A percentile compares a stretch with the other conserved stretches of the same genome.
These are phyloP conservation scores for Anguilla obscura DNA, from an alignment of 2,797 vertebrate species.

Conservation along the genomic window DNA sequence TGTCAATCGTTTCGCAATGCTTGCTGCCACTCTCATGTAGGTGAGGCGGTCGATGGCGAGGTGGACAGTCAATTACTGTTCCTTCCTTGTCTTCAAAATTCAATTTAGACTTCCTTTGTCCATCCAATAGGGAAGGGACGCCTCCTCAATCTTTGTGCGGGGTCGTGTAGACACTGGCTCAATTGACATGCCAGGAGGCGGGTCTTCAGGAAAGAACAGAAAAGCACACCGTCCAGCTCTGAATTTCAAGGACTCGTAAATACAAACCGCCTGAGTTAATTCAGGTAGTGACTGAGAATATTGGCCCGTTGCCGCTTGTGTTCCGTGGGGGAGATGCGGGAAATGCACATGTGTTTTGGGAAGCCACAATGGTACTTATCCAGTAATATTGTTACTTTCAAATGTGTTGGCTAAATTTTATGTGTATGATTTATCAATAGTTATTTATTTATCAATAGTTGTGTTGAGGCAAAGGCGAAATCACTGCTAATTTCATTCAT, in stretches of 20 bases:
- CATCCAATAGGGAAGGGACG: background rate
- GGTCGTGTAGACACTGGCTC: background rate
- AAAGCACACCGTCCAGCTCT: constrained; percentile 27
- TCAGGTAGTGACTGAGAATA: background rate
- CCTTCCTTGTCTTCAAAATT: background rate
- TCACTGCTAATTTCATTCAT: background rate
- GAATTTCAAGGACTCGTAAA: constrained; percentile 31
- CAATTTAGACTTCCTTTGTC: background rate
- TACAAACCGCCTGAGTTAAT: background rate
- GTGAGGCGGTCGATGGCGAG: background rate
- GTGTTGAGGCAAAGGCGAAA: background rate
- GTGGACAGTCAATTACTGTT: background rate
- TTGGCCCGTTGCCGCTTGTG: background rate
- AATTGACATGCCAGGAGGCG: constrained; percentile 14
- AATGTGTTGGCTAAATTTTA: background rate
- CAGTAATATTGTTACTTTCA: background rate
- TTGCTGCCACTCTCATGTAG: background rate
- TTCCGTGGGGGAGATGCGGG: background rate
- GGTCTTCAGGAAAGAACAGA: background rate
- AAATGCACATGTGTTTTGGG: background rate
- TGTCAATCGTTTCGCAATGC: background rate
- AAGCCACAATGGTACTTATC: background rate
- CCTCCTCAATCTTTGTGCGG: background rate
- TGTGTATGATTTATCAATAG: background rate
- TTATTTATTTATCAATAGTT: background rate